phyloP scores from a whole-genome alignment of 2,797 vertebrate species.

The Cetoscarus ocellatus region DNA sequence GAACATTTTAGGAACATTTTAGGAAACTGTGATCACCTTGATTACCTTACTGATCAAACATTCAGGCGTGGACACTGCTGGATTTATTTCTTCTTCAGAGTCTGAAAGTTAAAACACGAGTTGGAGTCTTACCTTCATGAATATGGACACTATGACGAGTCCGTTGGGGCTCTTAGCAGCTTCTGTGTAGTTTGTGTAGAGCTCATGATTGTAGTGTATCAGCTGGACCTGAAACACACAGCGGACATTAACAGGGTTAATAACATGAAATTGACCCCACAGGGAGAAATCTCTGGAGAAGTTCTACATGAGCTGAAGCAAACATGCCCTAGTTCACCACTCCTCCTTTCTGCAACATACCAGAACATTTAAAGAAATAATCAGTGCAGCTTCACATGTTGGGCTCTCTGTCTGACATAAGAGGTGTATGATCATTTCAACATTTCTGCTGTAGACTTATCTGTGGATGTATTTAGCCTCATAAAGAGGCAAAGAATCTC shows the following conservation, averaged over 20 bases:
- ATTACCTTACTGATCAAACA: too few species aligned
- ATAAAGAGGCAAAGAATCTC: constrained; percentile 27
- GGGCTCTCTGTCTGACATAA: constrained; percentile 11
- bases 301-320: not conserved
- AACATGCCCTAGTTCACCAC: constrained; percentile 17
- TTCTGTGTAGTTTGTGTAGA: constrained; percentile 98
- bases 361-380: constrained; percentile 52
- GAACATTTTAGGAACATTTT: too few species aligned
- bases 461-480: constrained; percentile 23
- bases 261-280: not conserved
- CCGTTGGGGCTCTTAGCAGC: constrained; percentile 98
- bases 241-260: constrained; percentile 2
- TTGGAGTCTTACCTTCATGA: constrained; percentile 93
- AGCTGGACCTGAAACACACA: constrained; percentile 91
- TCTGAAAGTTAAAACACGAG: not conserved
- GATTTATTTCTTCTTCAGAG: constrained; percentile 1
- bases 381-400: constrained; percentile 41
- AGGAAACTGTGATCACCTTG: too few species aligned
- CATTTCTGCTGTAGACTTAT: constrained; percentile 13
- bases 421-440: constrained; percentile 10
- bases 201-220: constrained; percentile 99
- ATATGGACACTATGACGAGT: constrained; percentile 98
- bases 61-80: too few species aligned
- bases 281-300: constrained; percentile 9
- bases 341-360: constrained; percentile 10